Percentiles rank a stretch among this genome's conserved stretches.
Evolutionary conservation across 1,140 invertebrate species (phyloP).

Genomic region (Nasonia giraulti): DNA sequence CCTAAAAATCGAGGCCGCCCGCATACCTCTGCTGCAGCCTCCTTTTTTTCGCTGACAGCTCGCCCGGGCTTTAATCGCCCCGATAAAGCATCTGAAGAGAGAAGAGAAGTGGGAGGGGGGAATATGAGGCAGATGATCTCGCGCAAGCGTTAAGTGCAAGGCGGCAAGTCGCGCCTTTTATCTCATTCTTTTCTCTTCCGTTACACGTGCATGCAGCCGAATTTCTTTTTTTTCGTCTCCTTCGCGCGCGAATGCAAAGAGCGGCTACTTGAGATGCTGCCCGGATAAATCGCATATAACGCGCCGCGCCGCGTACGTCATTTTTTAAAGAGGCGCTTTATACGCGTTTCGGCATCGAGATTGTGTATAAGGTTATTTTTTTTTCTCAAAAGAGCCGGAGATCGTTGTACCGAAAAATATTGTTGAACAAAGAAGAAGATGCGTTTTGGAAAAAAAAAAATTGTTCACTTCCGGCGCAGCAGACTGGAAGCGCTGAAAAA

Average conservation of each 20-base stretch:
- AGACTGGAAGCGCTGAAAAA: not conserved
- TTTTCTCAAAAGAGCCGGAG: not conserved
- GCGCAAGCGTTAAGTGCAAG: slow-evolving; percentile 24
- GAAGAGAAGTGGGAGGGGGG: not conserved
- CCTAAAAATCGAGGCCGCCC: not conserved
- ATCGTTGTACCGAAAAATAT: not conserved
- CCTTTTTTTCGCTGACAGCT: slow-evolving; percentile 41
- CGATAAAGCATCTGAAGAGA: slow-evolving; percentile 28
- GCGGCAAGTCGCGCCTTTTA: slow-evolving; percentile 37
- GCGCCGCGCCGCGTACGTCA: slow-evolving; percentile 3
- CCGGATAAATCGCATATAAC: not conserved
- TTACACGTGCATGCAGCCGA: not conserved
- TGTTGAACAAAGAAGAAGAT: no score
- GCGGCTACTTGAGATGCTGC: slow-evolving; percentile 33
- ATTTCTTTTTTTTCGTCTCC: not conserved
- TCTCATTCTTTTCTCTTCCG: slow-evolving; percentile 23
- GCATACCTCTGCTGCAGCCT: not conserved
- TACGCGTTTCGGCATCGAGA: not conserved
- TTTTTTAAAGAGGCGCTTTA: slow-evolving; percentile 26
- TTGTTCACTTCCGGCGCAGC: not conserved
- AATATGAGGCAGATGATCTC: not conserved
- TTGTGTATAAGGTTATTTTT: not conserved
- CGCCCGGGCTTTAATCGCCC: slow-evolving; percentile 20
- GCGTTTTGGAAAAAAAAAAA: no score
- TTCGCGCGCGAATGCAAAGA: not conserved